Evolutionary conservation across 2,888 invertebrate genomes (phyloP).

Genomic region (Rotaria magnacalcarata): DNA sequence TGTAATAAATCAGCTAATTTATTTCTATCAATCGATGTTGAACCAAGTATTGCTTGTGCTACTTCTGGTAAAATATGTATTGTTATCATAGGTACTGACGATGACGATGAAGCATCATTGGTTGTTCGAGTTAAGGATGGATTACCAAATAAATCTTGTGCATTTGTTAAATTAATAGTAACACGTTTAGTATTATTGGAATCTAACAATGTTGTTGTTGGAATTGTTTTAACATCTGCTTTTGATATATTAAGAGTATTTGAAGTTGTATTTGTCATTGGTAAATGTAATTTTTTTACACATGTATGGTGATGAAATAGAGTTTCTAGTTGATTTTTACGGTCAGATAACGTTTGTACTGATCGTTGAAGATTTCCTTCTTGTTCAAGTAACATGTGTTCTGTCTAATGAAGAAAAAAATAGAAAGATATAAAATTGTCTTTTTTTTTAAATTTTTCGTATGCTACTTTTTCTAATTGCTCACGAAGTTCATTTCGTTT

Average conservation of each 20-base stretch:
- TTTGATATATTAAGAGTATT: background rate
- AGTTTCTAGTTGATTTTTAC: background rate
- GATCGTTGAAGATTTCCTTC: background rate
- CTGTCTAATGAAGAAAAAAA: background rate
- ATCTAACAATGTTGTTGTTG: background rate
- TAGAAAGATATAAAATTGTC: background rate
- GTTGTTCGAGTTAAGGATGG: background rate
- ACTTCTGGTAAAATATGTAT: slow-evolving; percentile 21
- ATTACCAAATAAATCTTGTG: background rate
- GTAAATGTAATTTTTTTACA: background rate
- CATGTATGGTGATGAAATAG: background rate
- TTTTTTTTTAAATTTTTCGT: background rate
- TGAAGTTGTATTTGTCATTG: background rate
- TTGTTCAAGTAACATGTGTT: background rate
- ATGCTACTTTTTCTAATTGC: slow-evolving; percentile 66
- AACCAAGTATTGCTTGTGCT: slow-evolving; percentile 24
- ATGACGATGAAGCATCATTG: background rate
- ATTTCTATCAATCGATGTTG: background rate
- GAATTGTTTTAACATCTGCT: background rate
- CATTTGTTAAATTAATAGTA: slow-evolving; percentile 9
- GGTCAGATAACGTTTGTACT: background rate
- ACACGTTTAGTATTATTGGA: slow-evolving; percentile 8
- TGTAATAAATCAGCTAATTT: slow-evolving; percentile 31
- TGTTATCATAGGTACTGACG: background rate
- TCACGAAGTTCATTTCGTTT: slow-evolving; percentile 91